Evolutionary conservation across 2,113 vertebrate genomes (phyloP), one percentile per base, ranked within the genome.

Genomic region (Peucedramus taeniatus): DNA sequence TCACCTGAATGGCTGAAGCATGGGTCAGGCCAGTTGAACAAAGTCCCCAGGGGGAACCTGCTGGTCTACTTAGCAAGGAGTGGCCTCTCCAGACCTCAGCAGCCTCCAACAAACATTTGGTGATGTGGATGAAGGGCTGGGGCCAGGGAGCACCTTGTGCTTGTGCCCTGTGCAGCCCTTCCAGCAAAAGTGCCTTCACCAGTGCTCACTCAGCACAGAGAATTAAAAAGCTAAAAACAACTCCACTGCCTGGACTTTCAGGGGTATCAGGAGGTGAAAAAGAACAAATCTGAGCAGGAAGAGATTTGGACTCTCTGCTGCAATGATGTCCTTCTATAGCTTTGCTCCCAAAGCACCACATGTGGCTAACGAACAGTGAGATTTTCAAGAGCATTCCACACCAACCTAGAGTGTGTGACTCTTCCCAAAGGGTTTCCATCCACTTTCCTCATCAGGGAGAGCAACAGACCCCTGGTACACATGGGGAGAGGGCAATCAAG

Each of bases 151-250:
- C 23, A 63, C 1, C 1, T 6, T 28, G 39, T 6, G 42, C 19
- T 83, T 45, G 47, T n/a, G 69, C 35, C 39, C 9, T n/a, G 53
- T 13, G 40, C 42, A 81, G 1, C 19, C 39, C 64, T 88, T 54
- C 42, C 69, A 89, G 76, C 61, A 64, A 37, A 84, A 50, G 40
- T 13, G 13, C 28, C 64, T 74, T 93, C 13, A 42, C 21, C 33
- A 23, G 18, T 1, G 1, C 23, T 57, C 2, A 0, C 11, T 49
- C 0, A 1, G 15, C 1, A 1, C 20, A 31, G 40, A 65, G 42
- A 33, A 57, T 18, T 3, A 8, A 50, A 33, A 31, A 84, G 15
- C 44, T 75, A 53, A 75, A 87, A 90, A 30, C 7, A 63, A 18
- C n/a, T 75, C 17, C 0, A 2, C 15, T 77, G 11, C 17, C 21